Evolutionary conservation across 2,113 vertebrate species (phyloP).

Genomic region (Neolamprologus brichardi): DNA sequence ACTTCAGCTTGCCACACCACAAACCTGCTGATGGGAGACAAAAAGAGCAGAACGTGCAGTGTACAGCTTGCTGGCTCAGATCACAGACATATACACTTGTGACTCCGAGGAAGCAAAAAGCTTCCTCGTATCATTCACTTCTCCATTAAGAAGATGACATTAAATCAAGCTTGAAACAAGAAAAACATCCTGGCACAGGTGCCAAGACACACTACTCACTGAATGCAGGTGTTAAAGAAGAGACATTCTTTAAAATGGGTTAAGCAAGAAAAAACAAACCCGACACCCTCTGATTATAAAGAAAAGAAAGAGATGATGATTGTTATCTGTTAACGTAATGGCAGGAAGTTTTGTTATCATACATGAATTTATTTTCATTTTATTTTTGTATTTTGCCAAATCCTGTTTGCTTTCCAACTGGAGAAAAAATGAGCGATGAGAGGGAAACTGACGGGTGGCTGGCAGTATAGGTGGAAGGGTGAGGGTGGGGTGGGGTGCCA

Average conservation of each 20-base stretch:
- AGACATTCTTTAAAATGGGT: neutral
- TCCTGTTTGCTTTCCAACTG: neutral
- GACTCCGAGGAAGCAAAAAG: neutral
- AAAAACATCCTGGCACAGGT: constrained; percentile 15
- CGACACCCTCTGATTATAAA: neutral
- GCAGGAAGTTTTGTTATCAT: neutral
- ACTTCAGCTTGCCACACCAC: constrained; percentile 26
- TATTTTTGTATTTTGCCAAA: neutral
- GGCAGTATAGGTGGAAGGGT: neutral
- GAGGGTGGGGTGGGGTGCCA: neutral
- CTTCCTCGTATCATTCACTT: neutral
- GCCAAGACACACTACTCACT: neutral
- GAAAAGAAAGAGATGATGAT: neutral
- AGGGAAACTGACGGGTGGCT: neutral
- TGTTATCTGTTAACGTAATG: neutral
- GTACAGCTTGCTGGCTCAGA: neutral
- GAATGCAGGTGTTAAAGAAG: neutral
- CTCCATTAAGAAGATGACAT: neutral
- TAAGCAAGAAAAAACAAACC: neutral
- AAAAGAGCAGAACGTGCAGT: constrained; percentile 9
- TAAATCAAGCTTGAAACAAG: constrained; percentile 32
- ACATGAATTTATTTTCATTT: neutral
- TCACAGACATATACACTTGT: neutral
- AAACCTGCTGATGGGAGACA: constrained; percentile 57
- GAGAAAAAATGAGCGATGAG: neutral